Evolutionary conservation across 2,113 vertebrate genomes (phyloP).

Genomic region (Corydoras maculifer): DNA sequence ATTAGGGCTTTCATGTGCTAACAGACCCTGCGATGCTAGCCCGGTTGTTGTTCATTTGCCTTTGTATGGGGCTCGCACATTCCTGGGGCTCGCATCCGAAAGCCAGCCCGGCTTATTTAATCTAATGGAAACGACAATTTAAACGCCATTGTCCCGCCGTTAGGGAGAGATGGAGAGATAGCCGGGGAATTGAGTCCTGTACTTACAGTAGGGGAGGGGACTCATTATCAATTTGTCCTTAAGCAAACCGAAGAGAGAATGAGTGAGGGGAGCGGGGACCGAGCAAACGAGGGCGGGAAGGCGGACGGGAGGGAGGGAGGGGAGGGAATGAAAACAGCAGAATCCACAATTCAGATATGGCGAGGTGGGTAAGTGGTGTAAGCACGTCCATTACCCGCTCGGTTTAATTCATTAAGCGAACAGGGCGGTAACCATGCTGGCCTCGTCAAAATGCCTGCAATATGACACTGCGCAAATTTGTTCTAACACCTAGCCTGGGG

Average conservation of each 20-base stretch:
- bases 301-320: background rate
- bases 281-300: background rate
- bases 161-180: constrained; percentile 39
- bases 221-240: constrained; percentile 46
- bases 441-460: constrained; percentile 66
- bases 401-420: constrained; percentile 73
- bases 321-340: constrained; percentile 21
- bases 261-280: background rate
- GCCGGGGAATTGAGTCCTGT: constrained; percentile 31
- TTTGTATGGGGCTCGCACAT: constrained; percentile 80
- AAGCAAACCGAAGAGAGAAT: constrained; percentile 36
- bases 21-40: constrained; percentile 82
- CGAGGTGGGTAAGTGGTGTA: constrained; percentile 64
- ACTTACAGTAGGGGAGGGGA: constrained; percentile 41
- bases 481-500: constrained; percentile 66
- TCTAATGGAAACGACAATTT: constrained; percentile 44
- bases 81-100: constrained; percentile 46
- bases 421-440: constrained; percentile 57
- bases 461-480: constrained; percentile 75
- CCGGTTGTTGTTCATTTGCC: constrained; percentile 79
- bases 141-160: constrained; percentile 40
- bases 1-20: constrained; percentile 94
- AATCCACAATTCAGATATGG: constrained; percentile 46
- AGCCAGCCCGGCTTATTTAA: constrained; percentile 34
- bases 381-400: constrained; percentile 58